Conservation (phyloP, 2,113 vertebrate genomes). For the Aphyosemion australe region DNA sequence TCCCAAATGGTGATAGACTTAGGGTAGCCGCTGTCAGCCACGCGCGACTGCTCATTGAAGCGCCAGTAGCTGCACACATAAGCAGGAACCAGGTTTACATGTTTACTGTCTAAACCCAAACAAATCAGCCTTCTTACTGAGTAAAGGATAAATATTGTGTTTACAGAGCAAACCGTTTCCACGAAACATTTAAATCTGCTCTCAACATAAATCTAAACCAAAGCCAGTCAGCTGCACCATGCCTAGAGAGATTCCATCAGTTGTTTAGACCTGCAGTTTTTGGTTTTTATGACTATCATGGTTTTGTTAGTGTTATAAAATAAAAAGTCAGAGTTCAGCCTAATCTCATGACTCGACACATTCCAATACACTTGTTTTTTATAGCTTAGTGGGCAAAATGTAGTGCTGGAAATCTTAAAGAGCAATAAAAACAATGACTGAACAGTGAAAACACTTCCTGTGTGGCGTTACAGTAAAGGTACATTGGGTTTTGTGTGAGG, state of each 20-base stretch:
- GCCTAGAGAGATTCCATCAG: not conserved
- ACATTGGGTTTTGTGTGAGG: too few relatives aligned
- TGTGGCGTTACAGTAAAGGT: too few relatives aligned
- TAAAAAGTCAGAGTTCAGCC: not conserved
- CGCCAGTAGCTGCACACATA: slow-evolving; percentile 90
- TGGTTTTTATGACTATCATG: not conserved
- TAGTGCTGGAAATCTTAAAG: not conserved
- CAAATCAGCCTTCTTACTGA: not conserved
- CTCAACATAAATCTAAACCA: not conserved
- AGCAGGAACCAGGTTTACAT: not conserved
- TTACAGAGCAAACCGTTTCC: slow-evolving; percentile 1
- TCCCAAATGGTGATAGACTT: slow-evolving; percentile 93
- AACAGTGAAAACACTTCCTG: too few relatives aligned
- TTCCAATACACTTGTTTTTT: not conserved
- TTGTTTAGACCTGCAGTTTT: not conserved
- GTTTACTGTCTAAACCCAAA: slow-evolving; percentile 2
- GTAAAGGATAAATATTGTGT: not conserved
- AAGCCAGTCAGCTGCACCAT: not conserved
- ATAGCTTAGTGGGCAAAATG: not conserved
- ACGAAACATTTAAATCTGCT: not conserved
- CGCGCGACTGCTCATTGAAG: slow-evolving; percentile 88
- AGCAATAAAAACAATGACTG: not conserved
- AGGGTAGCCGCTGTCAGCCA: slow-evolving; percentile 88
- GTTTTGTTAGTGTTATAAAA: not conserved
- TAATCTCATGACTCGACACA: not conserved